phyloP scores from a whole-genome alignment of 2,888 invertebrate species.

The Falcaria lacertinaria region DNA sequence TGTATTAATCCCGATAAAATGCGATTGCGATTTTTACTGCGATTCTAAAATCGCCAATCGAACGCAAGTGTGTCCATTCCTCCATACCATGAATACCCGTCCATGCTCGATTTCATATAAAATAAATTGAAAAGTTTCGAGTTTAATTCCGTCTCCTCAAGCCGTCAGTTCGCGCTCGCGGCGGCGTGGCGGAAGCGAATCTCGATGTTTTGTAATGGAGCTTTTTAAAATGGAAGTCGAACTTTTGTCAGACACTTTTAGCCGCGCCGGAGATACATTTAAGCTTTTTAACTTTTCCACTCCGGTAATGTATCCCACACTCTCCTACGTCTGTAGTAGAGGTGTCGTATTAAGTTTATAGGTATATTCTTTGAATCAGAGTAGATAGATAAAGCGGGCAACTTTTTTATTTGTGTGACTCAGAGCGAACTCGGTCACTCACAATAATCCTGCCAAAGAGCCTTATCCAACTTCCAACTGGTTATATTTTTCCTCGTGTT shows the following conservation, averaged over 20 bases:
- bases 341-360: conserved; percentile 68
- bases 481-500: conserved; percentile 52
- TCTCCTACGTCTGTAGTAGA: conserved; percentile 62
- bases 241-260: conserved; percentile 80
- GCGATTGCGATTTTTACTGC: not conserved
- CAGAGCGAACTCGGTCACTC: conserved; percentile 45
- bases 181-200: conserved; percentile 74
- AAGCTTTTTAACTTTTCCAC: conserved; percentile 80
- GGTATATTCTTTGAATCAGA: conserved; percentile 35
- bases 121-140: conserved; percentile 73
- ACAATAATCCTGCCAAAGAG: conserved; percentile 65
- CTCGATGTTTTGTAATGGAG: conserved; percentile 80
- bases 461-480: conserved; percentile 48
- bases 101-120: conserved; percentile 64
- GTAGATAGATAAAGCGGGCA: conserved; percentile 50
- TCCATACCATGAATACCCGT: conserved; percentile 41
- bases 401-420: conserved; percentile 64
- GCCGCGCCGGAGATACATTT: conserved; percentile 79
- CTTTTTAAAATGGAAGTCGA: conserved; percentile 80
- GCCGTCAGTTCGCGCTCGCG: conserved; percentile 62
- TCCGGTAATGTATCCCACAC: conserved; percentile 78
- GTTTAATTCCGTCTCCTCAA: conserved; percentile 67
- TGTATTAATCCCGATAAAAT: no score
- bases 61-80: conserved; percentile 28
- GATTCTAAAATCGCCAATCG: not conserved